Evolutionary conservation across 1,140 invertebrate species (phyloP).

Genomic region (Drosophila ironensis): DNA sequence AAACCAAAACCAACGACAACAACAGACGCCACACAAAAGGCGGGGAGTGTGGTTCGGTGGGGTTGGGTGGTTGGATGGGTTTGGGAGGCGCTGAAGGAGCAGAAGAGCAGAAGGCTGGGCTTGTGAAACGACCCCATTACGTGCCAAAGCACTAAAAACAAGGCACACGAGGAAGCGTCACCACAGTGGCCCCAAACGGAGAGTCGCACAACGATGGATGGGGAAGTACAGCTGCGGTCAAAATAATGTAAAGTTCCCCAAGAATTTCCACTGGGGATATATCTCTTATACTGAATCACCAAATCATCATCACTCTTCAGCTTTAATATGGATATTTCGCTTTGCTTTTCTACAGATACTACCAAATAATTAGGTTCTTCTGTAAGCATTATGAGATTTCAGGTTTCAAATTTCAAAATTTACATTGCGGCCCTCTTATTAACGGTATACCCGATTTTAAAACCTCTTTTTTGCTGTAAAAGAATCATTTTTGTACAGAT

Average conservation of each 20-base stretch:
- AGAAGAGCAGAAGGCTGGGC: conserved; percentile 17
- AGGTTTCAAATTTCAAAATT: too few species aligned
- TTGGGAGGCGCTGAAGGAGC: neutral
- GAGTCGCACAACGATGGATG: neutral
- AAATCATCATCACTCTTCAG: too few species aligned
- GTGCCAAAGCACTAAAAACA: conserved; percentile 78
- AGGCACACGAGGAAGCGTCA: conserved; percentile 58
- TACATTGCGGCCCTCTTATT: too few species aligned
- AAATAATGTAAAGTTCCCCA: neutral
- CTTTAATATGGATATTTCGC: too few species aligned
- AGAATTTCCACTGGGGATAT: too few species aligned
- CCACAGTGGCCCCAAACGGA: conserved; percentile 20
- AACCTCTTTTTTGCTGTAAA: too few species aligned
- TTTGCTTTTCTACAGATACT: too few species aligned
- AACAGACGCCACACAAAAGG: conserved; percentile 56
- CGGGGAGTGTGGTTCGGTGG: conserved; percentile 3
- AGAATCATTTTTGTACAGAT: too few species aligned
- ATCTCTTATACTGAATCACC: too few species aligned
- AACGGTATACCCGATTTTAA: too few species aligned
- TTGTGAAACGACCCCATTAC: conserved; percentile 67
- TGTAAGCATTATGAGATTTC: too few species aligned
- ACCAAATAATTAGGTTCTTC: too few species aligned
- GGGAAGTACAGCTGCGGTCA: neutral
- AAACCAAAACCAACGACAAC: conserved; percentile 20
- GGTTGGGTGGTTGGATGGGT: neutral